These are phyloP conservation scores for Epinotia demarniana DNA, from an alignment of 2,888 invertebrate genomes.

Conservation along the genomic window DNA sequence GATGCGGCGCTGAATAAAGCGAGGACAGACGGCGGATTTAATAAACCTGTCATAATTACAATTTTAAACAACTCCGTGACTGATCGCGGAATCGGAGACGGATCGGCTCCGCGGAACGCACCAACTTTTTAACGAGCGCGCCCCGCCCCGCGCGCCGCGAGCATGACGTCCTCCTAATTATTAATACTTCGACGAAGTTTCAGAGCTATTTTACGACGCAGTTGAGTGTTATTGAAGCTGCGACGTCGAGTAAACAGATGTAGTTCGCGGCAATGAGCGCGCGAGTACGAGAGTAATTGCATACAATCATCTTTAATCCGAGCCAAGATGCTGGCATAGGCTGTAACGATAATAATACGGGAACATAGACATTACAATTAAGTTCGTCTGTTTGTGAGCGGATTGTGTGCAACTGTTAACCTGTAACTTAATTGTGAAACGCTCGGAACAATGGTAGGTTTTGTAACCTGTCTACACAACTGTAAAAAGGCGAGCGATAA, in stretches of 20 bases:
- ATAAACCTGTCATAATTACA: not conserved
- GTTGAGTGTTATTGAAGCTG: constrained; percentile 13
- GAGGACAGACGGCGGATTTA: not conserved
- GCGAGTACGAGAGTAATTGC: not conserved
- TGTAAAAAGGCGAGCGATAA: not conserved
- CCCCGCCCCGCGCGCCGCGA: not conserved
- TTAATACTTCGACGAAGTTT: constrained; percentile 12
- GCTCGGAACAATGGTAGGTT: not conserved
- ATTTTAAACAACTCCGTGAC: not conserved
- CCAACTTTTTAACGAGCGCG: constrained; percentile 20
- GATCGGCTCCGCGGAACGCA: not conserved
- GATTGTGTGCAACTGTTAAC: not conserved
- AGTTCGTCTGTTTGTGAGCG: not conserved
- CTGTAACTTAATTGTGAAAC: not conserved
- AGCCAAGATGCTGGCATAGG: not conserved
- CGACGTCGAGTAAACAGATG: not conserved
- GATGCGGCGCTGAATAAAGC: not conserved
- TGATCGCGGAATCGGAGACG: not conserved
- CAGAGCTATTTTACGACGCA: constrained; percentile 5
- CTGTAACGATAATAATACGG: not conserved
- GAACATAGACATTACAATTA: not conserved
- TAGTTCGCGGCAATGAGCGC: not conserved
- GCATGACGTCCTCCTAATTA: constrained; percentile 10
- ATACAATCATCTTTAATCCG: not conserved
- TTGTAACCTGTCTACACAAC: not conserved